These are phyloP conservation scores for Xerus rutilus DNA, from an alignment of 2,797 vertebrate genomes.

Conservation along the genomic window DNA sequence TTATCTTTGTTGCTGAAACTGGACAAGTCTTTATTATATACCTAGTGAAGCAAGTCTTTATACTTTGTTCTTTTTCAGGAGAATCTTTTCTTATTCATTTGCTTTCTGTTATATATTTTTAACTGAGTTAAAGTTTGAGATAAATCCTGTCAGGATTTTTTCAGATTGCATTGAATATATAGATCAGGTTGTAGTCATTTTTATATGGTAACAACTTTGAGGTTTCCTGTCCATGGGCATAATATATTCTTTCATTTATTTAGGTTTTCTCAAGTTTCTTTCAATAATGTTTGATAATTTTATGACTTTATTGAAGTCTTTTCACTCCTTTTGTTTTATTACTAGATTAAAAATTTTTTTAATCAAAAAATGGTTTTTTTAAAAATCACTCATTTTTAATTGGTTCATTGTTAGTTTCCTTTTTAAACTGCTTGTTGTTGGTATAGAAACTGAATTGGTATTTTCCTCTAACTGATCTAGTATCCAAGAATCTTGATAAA, in stretches of 20 bases:
- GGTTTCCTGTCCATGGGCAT: neutral
- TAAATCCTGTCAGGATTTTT: neutral
- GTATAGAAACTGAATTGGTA: neutral
- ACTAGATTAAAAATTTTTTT: neutral
- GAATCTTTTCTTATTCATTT: neutral
- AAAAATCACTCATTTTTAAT: neutral
- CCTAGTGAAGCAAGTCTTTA: neutral
- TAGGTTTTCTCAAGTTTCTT: neutral
- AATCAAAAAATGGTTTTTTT: neutral
- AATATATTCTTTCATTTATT: neutral
- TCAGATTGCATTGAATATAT: neutral
- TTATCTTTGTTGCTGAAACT: neutral
- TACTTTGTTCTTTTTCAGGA: neutral
- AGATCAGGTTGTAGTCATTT: neutral
- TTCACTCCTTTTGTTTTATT: slow-evolving; percentile 23
- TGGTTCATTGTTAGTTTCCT: neutral
- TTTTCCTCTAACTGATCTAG: neutral
- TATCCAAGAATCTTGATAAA: neutral
- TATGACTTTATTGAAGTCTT: neutral
- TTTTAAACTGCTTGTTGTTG: neutral
- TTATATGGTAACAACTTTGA: neutral
- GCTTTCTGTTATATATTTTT: neutral
- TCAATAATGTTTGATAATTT: neutral
- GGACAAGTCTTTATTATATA: neutral
- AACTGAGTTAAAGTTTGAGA: neutral